Evolutionary conservation across 1,140 invertebrate genomes (phyloP).

Genomic region (Cyclina sinensis): DNA sequence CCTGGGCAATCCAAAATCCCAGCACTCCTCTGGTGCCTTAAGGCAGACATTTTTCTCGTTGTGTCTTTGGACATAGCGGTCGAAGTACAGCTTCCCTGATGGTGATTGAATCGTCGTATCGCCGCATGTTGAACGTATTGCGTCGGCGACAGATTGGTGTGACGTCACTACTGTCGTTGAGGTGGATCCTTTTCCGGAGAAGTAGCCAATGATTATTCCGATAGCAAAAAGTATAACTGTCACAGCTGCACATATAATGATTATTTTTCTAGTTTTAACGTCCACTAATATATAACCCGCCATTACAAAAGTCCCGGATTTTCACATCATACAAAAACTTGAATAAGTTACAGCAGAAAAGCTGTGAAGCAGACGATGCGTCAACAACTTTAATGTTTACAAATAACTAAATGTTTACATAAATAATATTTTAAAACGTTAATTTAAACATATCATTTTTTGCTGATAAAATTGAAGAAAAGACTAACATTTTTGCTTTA

Average conservation of each 20-base stretch:
- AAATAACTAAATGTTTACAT: no score
- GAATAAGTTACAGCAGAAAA: no score
- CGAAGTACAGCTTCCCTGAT: conserved; percentile 15
- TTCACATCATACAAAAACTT: no score
- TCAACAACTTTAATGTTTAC: no score
- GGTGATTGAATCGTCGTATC: no score
- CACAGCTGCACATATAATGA: conserved; percentile 12
- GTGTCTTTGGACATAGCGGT: conserved; percentile 38
- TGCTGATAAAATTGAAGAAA: no score
- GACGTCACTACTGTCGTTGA: no score
- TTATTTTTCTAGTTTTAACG: conserved; percentile 46
- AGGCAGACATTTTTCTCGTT: conserved; percentile 39
- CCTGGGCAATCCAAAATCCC: conserved; percentile 59
- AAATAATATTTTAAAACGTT: no score
- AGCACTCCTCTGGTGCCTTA: not conserved
- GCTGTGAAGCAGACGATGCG: no score
- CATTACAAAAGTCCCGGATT: not conserved
- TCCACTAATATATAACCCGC: conserved; percentile 53
- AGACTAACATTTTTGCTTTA: no score
- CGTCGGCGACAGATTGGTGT: not conserved
- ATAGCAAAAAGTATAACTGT: conserved; percentile 32
- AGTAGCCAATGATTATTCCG: conserved; percentile 53
- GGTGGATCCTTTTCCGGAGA: not conserved
- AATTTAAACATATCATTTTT: no score
- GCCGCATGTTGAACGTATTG: not conserved